Evolutionary conservation across 2,113 vertebrate species (phyloP), one percentile per base, ranked within the genome.

Genomic region (Lanius ludovicianus): DNA sequence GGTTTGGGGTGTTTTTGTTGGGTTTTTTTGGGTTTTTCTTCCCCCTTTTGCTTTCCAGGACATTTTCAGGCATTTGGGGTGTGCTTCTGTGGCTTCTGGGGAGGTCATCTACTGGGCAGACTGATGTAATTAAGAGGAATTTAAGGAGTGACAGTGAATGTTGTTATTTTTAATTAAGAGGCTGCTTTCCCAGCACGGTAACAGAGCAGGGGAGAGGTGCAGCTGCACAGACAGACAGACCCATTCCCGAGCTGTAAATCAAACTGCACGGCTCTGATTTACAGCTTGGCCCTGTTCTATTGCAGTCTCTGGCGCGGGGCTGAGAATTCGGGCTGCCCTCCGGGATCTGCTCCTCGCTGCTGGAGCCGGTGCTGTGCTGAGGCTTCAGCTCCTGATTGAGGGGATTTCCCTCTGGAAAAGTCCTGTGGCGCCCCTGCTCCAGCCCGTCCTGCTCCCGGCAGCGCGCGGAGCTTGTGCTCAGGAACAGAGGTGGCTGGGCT

Each of bases 241-340:
- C 57, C 20, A 1, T 83, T 83, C 50, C 65, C 24, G 22, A n/a
- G 57, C 27, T 57, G 50, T 39, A 65, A 79, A 80, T 53, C 74
- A n/a, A 85, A 80, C 67, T 19, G 44, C 1, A 2, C 21, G 15
- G 57, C 67, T 70, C 84, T 47, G 21, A 73, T 76, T 39, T 53
- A 57, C 78, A 47, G 31, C 82, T 62, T 18, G 62, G n/a, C 63
- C n/a, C 46, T 1, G 15, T 1, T 2, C 65, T 15, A 14, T 13
- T 1, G 2, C 2, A 2, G 20, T 18, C 44, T 39, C 20, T 0
- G 1, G 6, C 2, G 7, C 0, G 2, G 59, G 14, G 37, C 53
- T 0, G 13, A 60, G 22, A 19, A 13, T 42, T 31, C 9, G 47
- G 22, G 57, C 30, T 75, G 62, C 71, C 47, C 65, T 63, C 25